phyloP scores from a whole-genome alignment of 2,888 invertebrate genomes.

The Tryphoninae sp. region DNA sequence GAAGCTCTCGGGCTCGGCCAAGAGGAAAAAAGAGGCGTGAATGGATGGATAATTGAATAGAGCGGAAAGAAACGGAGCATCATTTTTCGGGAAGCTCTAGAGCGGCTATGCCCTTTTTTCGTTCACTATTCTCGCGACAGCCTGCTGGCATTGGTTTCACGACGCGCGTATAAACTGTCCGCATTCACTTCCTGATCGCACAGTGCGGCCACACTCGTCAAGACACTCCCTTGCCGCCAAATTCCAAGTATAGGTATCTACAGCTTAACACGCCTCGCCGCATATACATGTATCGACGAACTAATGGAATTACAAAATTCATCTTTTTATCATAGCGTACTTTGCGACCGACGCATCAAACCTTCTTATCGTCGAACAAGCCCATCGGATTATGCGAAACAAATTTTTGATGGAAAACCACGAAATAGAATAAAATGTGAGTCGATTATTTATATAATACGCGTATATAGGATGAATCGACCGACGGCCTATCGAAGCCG shows the following conservation, averaged over 20 bases:
- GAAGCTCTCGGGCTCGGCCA: constrained; percentile 5
- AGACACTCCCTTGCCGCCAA: neutral
- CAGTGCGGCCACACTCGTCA: too few relatives aligned
- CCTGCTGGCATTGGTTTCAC: neutral
- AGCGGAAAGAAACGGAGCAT: constrained; percentile 70
- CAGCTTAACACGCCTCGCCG: too few relatives aligned
- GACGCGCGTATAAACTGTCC: neutral
- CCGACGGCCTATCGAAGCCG: constrained; percentile 33
- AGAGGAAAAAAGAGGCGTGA: constrained; percentile 73
- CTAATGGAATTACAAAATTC: too few relatives aligned
- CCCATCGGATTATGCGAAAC: too few relatives aligned
- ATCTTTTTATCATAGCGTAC: too few relatives aligned
- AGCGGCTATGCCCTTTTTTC: constrained; percentile 16
- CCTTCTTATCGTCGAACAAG: too few relatives aligned
- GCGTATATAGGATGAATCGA: neutral
- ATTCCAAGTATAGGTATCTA: neutral
- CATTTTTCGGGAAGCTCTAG: constrained; percentile 47
- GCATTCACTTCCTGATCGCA: neutral
- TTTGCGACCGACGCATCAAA: too few relatives aligned
- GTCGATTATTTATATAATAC: neutral
- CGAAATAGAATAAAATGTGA: too few relatives aligned
- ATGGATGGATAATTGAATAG: constrained; percentile 79
- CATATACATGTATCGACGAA: too few relatives aligned
- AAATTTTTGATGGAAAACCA: too few relatives aligned
- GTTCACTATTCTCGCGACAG: neutral